Percentiles rank a stretch among this genome's conserved stretches.
These are phyloP conservation scores for Tragelaphus imberbis DNA, from an alignment of 2,113 vertebrate species.

Conservation along the genomic window DNA sequence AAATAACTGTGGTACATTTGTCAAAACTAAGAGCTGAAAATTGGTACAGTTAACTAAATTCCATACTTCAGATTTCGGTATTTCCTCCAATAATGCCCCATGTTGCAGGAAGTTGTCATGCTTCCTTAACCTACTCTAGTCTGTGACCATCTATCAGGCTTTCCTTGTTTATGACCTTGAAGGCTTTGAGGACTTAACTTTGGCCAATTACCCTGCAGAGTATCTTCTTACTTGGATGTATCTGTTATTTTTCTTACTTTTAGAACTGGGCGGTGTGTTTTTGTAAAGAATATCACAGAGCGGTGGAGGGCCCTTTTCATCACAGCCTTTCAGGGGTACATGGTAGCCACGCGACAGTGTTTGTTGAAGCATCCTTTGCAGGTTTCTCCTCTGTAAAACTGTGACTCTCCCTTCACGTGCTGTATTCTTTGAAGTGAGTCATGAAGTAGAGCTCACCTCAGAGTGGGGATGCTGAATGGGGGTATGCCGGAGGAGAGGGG, in stretches of 20 bases:
- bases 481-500: background rate
- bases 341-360: background rate
- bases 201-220: background rate
- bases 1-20: background rate
- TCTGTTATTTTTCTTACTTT: background rate
- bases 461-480: background rate
- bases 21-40: background rate
- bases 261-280: background rate
- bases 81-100: background rate
- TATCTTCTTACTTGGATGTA: background rate
- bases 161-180: background rate
- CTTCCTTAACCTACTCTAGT: background rate
- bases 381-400: background rate
- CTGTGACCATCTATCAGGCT: background rate
- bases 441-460: background rate
- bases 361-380: background rate
- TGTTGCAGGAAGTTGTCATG: background rate
- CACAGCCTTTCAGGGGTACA: too few relatives aligned
- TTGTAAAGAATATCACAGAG: background rate
- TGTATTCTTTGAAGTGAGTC: background rate
- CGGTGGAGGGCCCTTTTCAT: background rate
- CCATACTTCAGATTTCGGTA: background rate
- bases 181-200: background rate
- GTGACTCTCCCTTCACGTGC: background rate
- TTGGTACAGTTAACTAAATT: background rate